These are phyloP conservation scores for Nannoperca obscura DNA, from an alignment of 2,797 vertebrate genomes.

Conservation along the genomic window DNA sequence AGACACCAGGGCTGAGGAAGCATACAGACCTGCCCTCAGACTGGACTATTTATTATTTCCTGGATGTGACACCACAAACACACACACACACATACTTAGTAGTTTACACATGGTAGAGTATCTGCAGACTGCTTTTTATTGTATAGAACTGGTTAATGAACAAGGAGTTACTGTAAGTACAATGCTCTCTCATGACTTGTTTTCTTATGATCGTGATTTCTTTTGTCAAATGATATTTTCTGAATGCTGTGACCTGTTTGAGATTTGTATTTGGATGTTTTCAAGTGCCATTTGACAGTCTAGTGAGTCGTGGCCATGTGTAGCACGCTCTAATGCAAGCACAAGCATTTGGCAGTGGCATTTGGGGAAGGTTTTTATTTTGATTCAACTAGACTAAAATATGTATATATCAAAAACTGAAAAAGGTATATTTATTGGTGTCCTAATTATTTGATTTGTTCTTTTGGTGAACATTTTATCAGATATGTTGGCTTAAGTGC, in stretches of 20 bases:
- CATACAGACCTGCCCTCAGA: slow-evolving; percentile 51
- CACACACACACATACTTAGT: slow-evolving; percentile 30
- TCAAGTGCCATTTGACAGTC: slow-evolving; percentile 98
- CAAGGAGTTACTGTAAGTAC: slow-evolving; percentile 67
- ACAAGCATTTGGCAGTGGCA: slow-evolving; percentile 90
- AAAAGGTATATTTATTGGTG: slow-evolving; percentile 92
- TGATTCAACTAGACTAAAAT: slow-evolving; percentile 81
- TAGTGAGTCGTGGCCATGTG: slow-evolving; percentile 96
- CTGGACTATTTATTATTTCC: slow-evolving; percentile 63
- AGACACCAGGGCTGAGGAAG: slow-evolving; percentile 53
- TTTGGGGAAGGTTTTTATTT: slow-evolving; percentile 87
- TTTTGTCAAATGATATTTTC: slow-evolving; percentile 77
- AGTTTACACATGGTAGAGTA: slow-evolving; percentile 57
- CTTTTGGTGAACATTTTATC: slow-evolving; percentile 94
- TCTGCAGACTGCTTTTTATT: slow-evolving; percentile 69
- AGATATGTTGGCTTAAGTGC: slow-evolving; percentile 93
- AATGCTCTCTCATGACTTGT: slow-evolving; percentile 67
- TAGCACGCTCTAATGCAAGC: slow-evolving; percentile 95
- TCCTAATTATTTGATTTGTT: slow-evolving; percentile 93
- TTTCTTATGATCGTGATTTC: slow-evolving; percentile 73
- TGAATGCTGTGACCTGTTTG: slow-evolving; percentile 82
- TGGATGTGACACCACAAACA: slow-evolving; percentile 52
- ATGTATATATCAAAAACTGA: slow-evolving; percentile 93
- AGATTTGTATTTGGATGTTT: slow-evolving; percentile 84
- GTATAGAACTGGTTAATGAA: slow-evolving; percentile 72